Evolutionary conservation across 2,888 invertebrate species (phyloP).

Genomic region (Drosophila greeni): DNA sequence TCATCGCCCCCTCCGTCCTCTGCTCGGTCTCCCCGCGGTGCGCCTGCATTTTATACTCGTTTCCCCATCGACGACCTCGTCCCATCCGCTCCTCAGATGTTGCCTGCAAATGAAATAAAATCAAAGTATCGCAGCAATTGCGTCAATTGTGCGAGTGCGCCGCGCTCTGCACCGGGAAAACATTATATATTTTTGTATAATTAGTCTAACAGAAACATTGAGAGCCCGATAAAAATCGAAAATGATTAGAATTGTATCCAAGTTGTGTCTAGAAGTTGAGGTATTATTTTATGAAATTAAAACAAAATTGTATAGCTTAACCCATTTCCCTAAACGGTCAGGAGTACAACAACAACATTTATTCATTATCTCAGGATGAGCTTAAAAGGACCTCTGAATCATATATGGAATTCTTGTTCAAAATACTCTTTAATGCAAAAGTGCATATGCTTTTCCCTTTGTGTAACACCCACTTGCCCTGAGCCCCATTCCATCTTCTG

Average conservation of each 20-base stretch:
- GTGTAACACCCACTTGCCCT: slow-evolving; percentile 15
- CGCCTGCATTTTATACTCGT: slow-evolving; percentile 43
- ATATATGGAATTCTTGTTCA: not conserved
- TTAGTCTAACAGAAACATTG: not conserved
- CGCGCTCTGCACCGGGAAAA: slow-evolving; percentile 19
- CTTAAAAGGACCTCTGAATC: not conserved
- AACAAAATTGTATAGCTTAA: too few relatives aligned
- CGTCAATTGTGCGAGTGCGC: slow-evolving; percentile 63
- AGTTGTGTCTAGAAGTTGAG: not conserved
- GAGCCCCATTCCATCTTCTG: slow-evolving; percentile 27
- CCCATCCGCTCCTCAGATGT: slow-evolving; percentile 36
- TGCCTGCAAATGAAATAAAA: slow-evolving; percentile 69
- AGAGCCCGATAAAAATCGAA: not conserved
- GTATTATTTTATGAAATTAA: not conserved
- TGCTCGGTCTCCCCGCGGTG: slow-evolving; percentile 10
- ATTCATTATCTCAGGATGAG: not conserved
- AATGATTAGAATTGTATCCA: not conserved
- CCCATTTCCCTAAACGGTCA: too few relatives aligned
- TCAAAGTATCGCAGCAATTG: slow-evolving; percentile 73
- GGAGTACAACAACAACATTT: not conserved
- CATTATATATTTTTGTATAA: not conserved
- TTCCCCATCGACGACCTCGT: slow-evolving; percentile 4
- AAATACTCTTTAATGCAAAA: not conserved
- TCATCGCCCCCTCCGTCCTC: slow-evolving; percentile 3
- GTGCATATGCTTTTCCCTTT: not conserved